Percentiles rank a stretch among this genome's conserved stretches.
These are phyloP conservation scores for Symphodus melops DNA, from an alignment of 2,113 vertebrate species.

Conservation along the genomic window DNA sequence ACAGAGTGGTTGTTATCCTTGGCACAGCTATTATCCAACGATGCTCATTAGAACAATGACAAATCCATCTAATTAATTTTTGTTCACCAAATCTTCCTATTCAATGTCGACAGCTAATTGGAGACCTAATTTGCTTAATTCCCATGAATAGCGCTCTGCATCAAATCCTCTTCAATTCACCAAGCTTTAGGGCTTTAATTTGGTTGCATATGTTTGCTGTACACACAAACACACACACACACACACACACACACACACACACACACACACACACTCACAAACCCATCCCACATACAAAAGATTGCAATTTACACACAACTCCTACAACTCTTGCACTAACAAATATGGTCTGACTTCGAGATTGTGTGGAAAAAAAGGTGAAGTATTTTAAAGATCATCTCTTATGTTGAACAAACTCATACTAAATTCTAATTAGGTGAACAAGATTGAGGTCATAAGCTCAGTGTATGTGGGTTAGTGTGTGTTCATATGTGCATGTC, in stretches of 20 bases:
- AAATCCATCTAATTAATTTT: constrained; percentile 82
- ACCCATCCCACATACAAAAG: not conserved
- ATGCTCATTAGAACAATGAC: constrained; percentile 74
- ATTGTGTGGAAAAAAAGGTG: not conserved
- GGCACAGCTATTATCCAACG: constrained; percentile 34
- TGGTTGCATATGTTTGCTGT: constrained; percentile 82
- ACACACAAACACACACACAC: constrained; percentile 66
- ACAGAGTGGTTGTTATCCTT: not conserved
- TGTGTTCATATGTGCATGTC: constrained; percentile 63
- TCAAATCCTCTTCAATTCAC: constrained; percentile 85
- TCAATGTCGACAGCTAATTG: constrained; percentile 79
- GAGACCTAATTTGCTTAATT: constrained; percentile 85
- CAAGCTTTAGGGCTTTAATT: constrained; percentile 84
- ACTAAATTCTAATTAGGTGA: constrained; percentile 36
- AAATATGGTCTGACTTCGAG: not conserved
- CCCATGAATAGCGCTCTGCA: constrained; percentile 78
- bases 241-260: constrained; percentile 58
- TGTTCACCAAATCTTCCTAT: constrained; percentile 78
- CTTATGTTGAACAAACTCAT: constrained; percentile 7
- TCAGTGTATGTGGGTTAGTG: constrained; percentile 20
- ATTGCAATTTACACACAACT: not conserved
- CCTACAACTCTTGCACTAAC: not conserved
- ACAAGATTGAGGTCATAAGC: constrained; percentile 64
- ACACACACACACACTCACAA: constrained; percentile 19
- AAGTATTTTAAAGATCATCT: not conserved